Percentiles rank a stretch among this genome's conserved stretches.
Conservation (phyloP, 1,140 invertebrate genomes). For the Cyphomyrmex costatus region DNA sequence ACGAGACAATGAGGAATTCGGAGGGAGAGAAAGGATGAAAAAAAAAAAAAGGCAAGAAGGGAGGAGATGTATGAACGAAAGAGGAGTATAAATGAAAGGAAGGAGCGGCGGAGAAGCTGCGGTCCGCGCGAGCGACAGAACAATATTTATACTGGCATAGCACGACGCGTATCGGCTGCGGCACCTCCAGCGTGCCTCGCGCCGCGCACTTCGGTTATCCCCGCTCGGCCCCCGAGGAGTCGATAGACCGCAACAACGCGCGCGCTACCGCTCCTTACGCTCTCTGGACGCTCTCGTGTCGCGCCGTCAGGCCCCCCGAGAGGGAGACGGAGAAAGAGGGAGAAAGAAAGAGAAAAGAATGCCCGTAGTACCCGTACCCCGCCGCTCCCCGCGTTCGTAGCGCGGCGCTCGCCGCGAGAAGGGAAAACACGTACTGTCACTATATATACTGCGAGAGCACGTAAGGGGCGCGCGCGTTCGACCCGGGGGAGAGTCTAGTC, state of each 20-base stretch:
- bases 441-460: neutral
- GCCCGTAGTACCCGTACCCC: neutral
- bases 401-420: neutral
- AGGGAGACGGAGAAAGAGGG: neutral
- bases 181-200: slow-evolving; percentile 18
- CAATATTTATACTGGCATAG: slow-evolving; percentile 56
- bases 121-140: slow-evolving; percentile 14
- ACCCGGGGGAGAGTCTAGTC: slow-evolving; percentile 9
- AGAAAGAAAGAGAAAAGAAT: neutral
- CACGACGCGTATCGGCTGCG: slow-evolving; percentile 8
- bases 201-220: slow-evolving; percentile 31
- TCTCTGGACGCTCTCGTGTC: neutral
- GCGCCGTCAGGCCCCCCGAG: neutral
- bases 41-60: neutral
- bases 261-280: slow-evolving; percentile 36
- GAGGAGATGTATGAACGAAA: neutral
- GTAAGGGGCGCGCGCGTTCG: slow-evolving; percentile 48
- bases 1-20: slow-evolving; percentile 13
- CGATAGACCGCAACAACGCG: slow-evolving; percentile 27
- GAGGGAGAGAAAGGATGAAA: neutral
- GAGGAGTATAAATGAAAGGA: neutral
- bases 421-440: neutral
- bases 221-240: slow-evolving; percentile 26
- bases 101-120: neutral
- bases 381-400: neutral